Evolutionary conservation across 2,888 invertebrate species (phyloP), one percentile per base, ranked within the genome.

Genomic region (Pollenia labialis): DNA sequence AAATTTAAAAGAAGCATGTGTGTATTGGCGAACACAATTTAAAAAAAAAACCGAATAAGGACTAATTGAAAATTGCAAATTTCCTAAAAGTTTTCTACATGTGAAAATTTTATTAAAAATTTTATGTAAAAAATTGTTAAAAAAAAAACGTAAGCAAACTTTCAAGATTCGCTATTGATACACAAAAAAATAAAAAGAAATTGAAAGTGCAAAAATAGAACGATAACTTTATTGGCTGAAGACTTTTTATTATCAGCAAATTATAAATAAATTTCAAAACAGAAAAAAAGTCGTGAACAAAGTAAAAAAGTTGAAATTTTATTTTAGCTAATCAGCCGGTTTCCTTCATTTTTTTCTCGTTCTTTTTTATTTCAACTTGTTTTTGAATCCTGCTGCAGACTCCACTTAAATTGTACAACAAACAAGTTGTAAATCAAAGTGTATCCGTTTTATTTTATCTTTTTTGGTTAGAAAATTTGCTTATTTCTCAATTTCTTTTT

Each of bases 401-500:
- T 84, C 60, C 18, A 68, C 74, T 84, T 68, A 58, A 72, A 84
- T 84, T 80, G 79, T 75, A 83, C 75, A 79, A 80, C 82, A 83
- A 83, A 83, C 86, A 86, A 86, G 83, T 86, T 86, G 86, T 86
- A 86, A 86, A 86, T 86, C 86, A 86, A 82, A 86, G 64, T 86
- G 82, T 80, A 82, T 86, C 80, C 86, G 83, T 80, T 80, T 79
- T 16, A 58, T 18, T 60, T 74, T 68, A 62, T 52, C 1, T 69
- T 81, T 76, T 44, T 40, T 11, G 8, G 66, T 58, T 72, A 18
- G 76, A 81, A 81, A 87, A 84, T 87, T 84, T 87, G 87, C 84
- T 87, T 87, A 84, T 81, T 77, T 79, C 46, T 80, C 81, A 81
- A 84, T 77, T 81, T 75, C 64, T 72, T 72, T 84, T 80, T 74